Percentiles rank a stretch among this genome's conserved stretches.
Evolutionary conservation across 2,888 invertebrate genomes (phyloP).

Genomic region (Trachelus stipa): DNA sequence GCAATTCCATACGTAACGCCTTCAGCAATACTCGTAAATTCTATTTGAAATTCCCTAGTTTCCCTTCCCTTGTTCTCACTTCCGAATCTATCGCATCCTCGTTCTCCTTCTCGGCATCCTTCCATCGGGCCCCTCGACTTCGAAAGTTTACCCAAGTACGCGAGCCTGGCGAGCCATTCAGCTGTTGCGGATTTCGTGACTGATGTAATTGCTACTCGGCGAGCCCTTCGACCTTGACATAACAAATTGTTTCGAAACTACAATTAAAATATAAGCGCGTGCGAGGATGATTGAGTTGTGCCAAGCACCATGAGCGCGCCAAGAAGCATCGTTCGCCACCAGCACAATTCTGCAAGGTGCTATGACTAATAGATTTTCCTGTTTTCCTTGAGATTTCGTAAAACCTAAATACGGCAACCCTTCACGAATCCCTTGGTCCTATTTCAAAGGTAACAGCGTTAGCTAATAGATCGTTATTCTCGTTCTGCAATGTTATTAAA

Average conservation of each 20-base stretch:
- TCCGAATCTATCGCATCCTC: conserved; percentile 23
- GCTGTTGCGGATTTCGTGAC: conserved; percentile 66
- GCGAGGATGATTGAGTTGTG: conserved; percentile 62
- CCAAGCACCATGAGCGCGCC: conserved; percentile 57
- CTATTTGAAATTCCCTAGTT: conserved; percentile 18
- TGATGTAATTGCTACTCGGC: conserved; percentile 61
- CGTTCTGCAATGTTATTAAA: not conserved
- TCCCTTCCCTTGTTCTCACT: not conserved
- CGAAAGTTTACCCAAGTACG: conserved; percentile 36
- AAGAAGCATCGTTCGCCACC: conserved; percentile 13
- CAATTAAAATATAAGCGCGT: conserved; percentile 65
- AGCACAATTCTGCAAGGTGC: conserved; percentile 18
- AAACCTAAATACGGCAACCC: not conserved
- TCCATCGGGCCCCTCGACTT: conserved; percentile 27
- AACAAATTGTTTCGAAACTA: conserved; percentile 67
- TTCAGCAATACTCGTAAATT: conserved; percentile 22
- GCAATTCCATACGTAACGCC: not conserved
- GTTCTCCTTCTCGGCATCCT: conserved; percentile 16
- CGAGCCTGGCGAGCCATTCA: conserved; percentile 46
- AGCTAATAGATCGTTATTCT: not conserved
- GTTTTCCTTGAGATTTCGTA: not conserved
- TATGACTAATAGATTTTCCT: conserved; percentile 16
- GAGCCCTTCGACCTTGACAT: conserved; percentile 64
- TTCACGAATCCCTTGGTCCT: not conserved
- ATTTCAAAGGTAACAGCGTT: not conserved